Evolutionary conservation across 2,113 vertebrate genomes (phyloP).

Genomic region (Acrocephalus kingi): DNA sequence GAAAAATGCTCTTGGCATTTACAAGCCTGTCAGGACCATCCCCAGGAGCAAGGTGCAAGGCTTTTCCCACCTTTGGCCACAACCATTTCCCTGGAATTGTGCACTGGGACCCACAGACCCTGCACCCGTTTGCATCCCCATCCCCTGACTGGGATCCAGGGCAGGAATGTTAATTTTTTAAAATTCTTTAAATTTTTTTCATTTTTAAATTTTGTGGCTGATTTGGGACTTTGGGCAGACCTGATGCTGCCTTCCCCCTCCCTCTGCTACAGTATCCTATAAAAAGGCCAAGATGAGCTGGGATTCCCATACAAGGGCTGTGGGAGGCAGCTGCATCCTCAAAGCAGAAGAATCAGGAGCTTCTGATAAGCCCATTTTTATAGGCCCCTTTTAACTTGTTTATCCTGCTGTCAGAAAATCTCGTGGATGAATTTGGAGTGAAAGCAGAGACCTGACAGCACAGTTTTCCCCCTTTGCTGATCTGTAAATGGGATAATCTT

Average conservation of each 20-base stretch:
- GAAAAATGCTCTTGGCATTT: rapidly evolving
- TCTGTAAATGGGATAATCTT: neutral
- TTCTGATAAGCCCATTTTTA: neutral
- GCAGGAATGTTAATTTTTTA: neutral
- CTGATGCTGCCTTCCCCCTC: neutral
- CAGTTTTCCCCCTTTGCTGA: neutral
- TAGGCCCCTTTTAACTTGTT: neutral
- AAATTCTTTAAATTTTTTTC: neutral
- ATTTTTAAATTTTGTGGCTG: neutral
- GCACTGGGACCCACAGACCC: neutral
- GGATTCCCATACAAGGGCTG: neutral
- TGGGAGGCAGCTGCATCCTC: neutral
- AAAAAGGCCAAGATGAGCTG: neutral
- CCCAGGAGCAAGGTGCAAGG: rapidly evolving
- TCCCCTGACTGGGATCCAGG: neutral
- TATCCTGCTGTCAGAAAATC: neutral
- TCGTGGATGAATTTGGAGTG: neutral
- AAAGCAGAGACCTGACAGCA: neutral
- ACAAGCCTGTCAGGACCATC: rapidly evolving
- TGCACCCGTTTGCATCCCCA: neutral
- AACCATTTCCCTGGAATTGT: neutral
- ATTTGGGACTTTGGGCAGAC: neutral
- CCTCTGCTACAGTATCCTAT: neutral
- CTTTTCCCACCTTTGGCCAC: neutral
- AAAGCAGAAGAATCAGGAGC: neutral